These are phyloP conservation scores for Cryptocephalus moraei DNA, from an alignment of 2,888 invertebrate species.

Conservation along the genomic window DNA sequence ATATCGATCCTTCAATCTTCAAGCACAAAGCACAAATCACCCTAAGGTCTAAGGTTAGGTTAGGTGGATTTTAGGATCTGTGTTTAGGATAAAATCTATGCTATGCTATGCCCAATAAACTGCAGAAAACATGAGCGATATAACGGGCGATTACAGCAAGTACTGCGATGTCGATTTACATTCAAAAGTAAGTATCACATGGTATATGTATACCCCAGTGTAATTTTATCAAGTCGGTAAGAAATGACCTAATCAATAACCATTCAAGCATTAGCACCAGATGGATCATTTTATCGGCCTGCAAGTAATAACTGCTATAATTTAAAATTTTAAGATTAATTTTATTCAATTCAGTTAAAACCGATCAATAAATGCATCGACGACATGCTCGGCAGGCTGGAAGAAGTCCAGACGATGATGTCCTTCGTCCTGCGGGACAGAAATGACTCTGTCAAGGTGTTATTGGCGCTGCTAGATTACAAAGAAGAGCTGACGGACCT, in stretches of 20 bases:
- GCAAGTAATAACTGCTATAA: too few relatives aligned
- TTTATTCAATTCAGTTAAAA: not conserved
- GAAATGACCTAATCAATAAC: too few relatives aligned
- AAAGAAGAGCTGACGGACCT: not conserved
- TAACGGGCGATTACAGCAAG: constrained; percentile 3
- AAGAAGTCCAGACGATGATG: not conserved
- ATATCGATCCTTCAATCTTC: too few relatives aligned
- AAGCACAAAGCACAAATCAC: too few relatives aligned
- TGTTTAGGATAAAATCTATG: too few relatives aligned
- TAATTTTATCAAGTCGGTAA: too few relatives aligned
- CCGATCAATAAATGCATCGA: not conserved
- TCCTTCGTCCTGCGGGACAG: not conserved
- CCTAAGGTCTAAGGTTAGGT: too few relatives aligned
- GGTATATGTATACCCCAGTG: too few relatives aligned
- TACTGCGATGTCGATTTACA: constrained; percentile 5
- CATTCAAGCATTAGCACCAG: too few relatives aligned
- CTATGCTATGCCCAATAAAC: too few relatives aligned
- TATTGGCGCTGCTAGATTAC: not conserved
- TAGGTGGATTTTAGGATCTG: too few relatives aligned
- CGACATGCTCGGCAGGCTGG: not conserved
- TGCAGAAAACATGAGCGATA: not conserved
- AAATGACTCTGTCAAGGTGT: not conserved
- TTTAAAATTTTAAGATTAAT: not conserved
- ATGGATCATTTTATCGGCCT: too few relatives aligned
- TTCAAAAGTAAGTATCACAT: constrained; percentile 3